Evolutionary conservation across 2,888 invertebrate species (phyloP), one percentile per base, ranked within the genome.

Genomic region (Phorcus lineatus): DNA sequence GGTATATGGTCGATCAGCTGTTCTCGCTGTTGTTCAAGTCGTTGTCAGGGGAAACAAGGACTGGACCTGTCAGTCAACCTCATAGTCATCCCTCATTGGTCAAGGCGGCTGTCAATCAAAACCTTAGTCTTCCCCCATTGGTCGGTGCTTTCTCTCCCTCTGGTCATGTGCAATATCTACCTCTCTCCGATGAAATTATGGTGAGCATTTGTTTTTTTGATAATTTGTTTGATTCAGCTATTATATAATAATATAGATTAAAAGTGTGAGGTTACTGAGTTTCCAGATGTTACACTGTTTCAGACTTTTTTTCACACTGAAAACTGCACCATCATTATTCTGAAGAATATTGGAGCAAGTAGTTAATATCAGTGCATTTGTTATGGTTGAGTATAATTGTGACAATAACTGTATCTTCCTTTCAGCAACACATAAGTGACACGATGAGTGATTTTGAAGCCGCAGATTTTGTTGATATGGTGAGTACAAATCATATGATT

Each of bases 401-500:
- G 28, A 47, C 28, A 19, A 40, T 67, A 70, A 19, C 31, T 31
- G 19, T 62, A 22, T 19, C 19, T 17, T 66, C 4, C 3, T 70
- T 70, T 40, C 62, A 77, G 40, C 17, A 31, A 57, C 40, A 57
- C 47, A 87, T 97, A 55, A 97, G 97, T 91, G 96, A 97, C 93
- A 96, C 96, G 24, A 94, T 98, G 62, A 96, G 96, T 86, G 97
- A 97, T 93, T 95, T 97, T 93, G 97, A 97, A 94, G 96, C 97
- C n/a, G 97, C 97, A 93, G 97, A 97, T 94, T 97, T 97, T 93
- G 95, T 96, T 87, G 97, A 97, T 94, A 97, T 97, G 97, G 96
- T 96, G 81, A 79, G 87, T 82, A 28, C 19, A 47, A 40, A 16
- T 19, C 19, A n/a, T 74, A 16, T 31, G n/a, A n/a, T n/a, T n/a